Evolutionary conservation across 2,113 vertebrate species (phyloP), one percentile per base, ranked within the genome.

Genomic region (Calidris pygmaea): DNA sequence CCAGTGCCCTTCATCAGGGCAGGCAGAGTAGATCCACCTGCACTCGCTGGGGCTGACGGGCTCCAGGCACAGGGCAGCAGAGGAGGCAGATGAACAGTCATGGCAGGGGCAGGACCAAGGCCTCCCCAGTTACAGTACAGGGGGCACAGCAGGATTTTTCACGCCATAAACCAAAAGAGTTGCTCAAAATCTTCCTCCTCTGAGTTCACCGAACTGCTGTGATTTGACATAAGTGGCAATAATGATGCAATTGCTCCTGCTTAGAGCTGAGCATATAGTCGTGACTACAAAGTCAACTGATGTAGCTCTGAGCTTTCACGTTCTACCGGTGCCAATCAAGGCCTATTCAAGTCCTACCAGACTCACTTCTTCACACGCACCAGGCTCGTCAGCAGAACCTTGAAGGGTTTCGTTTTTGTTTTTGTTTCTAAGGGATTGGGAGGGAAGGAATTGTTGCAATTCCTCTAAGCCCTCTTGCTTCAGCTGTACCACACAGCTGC

Each of bases 401-500:
- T 34, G 30, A 37, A 37, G 53, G 30, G 8, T 56, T 85, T 89
- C n/a, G 80, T 70, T 97, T 97, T 88, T 92, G 94, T 24, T 90
- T 88, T 80, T 62, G 95, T 96, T 95, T 93, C 94, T 47, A 94
- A 78, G 81, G 83, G 80, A 94, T 91, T 39, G 85, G 91, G 87
- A 95, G 77, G 84, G 65, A 80, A 93, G 45, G 87, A 79, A 60
- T 55, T 96, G 96, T 77, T 20, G 18, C 89, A 94, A 95, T 87
- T 72, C 84, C 89, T 93, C 35, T 50, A 70, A 88, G 68, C 50
- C 53, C 79, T 96, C 87, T 96, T 96, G 82, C 90, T 83, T 95
- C 92, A 96, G 96, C 95, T 96, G 82, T 72, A 86, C 27, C 41
- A n/a, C 41, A 12, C 82, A 96, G 90, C 95, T 94, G 89, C 34